These are phyloP conservation scores for Limnephilus marmoratus DNA, from an alignment of 2,888 invertebrate species.

Conservation along the genomic window DNA sequence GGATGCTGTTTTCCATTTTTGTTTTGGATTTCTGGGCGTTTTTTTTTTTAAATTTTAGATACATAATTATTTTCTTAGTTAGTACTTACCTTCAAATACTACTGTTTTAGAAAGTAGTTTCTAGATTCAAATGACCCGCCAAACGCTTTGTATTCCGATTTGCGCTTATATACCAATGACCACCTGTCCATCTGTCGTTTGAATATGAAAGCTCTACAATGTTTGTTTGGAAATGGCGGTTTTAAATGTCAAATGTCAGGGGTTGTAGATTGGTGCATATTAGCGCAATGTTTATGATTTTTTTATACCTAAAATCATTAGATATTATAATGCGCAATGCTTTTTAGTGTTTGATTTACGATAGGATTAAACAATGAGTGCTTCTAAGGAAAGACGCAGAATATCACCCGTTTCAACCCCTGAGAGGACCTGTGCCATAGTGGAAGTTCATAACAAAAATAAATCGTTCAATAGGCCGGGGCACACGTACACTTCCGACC, in stretches of 20 bases:
- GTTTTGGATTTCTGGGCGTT: background rate
- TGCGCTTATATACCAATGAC: background rate
- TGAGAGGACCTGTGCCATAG: conserved; percentile 57
- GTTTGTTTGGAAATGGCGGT: conserved; percentile 65
- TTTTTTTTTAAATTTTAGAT: background rate
- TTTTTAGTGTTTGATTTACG: conserved; percentile 1
- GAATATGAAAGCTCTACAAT: background rate
- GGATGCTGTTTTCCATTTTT: background rate
- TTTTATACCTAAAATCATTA: conserved; percentile 2
- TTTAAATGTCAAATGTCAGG: conserved; percentile 66
- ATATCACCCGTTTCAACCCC: conserved; percentile 57
- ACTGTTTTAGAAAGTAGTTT: background rate
- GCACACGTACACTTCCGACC: too few species aligned
- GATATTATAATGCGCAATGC: conserved; percentile 19
- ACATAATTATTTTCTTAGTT: background rate
- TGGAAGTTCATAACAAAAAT: conserved; percentile 62
- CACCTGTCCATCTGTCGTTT: conserved; percentile 48
- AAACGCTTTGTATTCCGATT: background rate
- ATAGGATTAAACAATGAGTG: conserved; percentile 58
- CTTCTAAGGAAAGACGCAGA: conserved; percentile 56
- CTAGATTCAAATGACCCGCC: conserved; percentile 12
- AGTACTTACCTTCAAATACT: background rate
- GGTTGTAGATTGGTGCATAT: conserved; percentile 54
- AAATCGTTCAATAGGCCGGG: conserved; percentile 53
- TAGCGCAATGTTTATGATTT: conserved; percentile 38